Evolutionary conservation across 2,888 invertebrate genomes (phyloP), one percentile per base, ranked within the genome.

Genomic region (Heliconius sara): DNA sequence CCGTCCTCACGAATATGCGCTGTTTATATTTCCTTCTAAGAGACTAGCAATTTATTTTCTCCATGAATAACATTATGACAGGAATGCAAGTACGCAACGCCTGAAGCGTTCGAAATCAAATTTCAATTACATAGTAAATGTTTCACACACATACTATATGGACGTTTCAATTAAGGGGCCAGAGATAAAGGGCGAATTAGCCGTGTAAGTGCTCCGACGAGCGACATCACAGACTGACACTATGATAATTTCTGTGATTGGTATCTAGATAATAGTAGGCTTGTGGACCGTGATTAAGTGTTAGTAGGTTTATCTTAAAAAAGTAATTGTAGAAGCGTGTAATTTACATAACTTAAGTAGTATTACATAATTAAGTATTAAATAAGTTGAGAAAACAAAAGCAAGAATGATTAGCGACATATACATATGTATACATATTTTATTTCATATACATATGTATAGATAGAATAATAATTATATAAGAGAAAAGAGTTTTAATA

Each of bases 151-250:
- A 79, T 71, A 82, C 77, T 70, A 66, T 79, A 72, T 80, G 78
- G 85, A 85, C 85, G 79, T 85, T 84, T 85, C 84, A 84, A 85
- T 85, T 85, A 82, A 79, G 67, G 75, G 65, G 78, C 57, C 67
- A 63, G 74, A 79, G 78, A 79, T 79, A 79, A 79, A 79, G 73
- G 78, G 67, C 78, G 74, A 74, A 68, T 79, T 67, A 79, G 78
- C 67, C 68, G 66, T 74, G 74, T 60, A 74, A 68, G 73, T 67
- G 57, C 74, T 74, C 57, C 27, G 30, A 79, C 68, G 52, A 78
- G 67, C 73, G 73, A 57, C 73, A 43, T 57, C 65, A 75, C 75
- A 34, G 76, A 67, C 76, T 76, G 76, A 67, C 66, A 67, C 52
- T 67, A 75, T n/a, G 67, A 68, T 79, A 79, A 79, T 79, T 68